These are phyloP conservation scores for Lophotriccus pileatus DNA, from an alignment of 2,797 vertebrate genomes.

Conservation along the genomic window DNA sequence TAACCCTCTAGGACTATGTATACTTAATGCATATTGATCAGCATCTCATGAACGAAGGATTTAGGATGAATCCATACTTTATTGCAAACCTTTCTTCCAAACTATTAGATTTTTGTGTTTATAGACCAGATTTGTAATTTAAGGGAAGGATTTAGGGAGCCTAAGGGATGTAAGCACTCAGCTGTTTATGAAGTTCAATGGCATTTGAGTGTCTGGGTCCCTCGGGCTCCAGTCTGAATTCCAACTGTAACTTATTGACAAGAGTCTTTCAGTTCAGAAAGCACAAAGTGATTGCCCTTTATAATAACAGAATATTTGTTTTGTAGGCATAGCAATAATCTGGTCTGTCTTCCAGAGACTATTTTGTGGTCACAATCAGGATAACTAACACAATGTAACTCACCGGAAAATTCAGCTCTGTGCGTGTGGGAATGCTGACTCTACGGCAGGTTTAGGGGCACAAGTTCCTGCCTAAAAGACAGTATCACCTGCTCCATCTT, in stretches of 20 bases:
- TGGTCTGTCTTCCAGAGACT: background rate
- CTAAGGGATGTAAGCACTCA: slow-evolving; percentile 27
- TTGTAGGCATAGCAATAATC: background rate
- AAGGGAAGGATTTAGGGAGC: slow-evolving; percentile 15
- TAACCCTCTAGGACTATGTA: background rate
- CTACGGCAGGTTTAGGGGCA: background rate
- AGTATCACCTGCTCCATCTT: background rate
- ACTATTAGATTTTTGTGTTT: slow-evolving; percentile 26
- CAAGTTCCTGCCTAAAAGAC: background rate
- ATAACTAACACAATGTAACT: background rate
- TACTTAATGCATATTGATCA: slow-evolving; percentile 26
- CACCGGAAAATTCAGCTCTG: background rate
- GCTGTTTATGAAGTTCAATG: slow-evolving; percentile 52
- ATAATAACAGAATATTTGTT: background rate
- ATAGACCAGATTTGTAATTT: slow-evolving; percentile 29
- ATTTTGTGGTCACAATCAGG: background rate
- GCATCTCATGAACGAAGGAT: slow-evolving; percentile 19
- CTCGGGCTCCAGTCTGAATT: background rate
- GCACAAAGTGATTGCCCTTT: slow-evolving; percentile 41
- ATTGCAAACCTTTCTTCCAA: slow-evolving; percentile 27
- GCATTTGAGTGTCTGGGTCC: slow-evolving; percentile 40
- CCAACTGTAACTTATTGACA: background rate
- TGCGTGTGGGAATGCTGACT: background rate
- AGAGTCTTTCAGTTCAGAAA: slow-evolving; percentile 33
- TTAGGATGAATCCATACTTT: slow-evolving; percentile 36